Base-by-base conservation (phyloP, 2,888 invertebrate species). In the Oasisia sp. region DNA sequence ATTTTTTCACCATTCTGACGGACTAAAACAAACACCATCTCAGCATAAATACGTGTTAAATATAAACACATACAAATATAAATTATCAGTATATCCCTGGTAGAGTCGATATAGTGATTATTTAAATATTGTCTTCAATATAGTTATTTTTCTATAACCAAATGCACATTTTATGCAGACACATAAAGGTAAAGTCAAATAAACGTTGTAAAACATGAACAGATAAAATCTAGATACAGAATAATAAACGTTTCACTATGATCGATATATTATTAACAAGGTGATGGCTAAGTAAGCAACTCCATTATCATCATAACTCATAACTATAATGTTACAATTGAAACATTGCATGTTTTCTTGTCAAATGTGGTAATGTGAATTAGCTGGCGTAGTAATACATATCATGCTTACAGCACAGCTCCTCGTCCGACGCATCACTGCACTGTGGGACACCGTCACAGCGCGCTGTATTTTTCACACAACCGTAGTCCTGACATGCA, bases 401-500 rank as follows among this genome's bases (percentile, higher is more conserved):
- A 12, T 50, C 50, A 50, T 50, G 50, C 93, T 92, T 92, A 94
- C 94, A 91, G 50, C 94, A 94, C n/a, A 32, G 14, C 7, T 50
- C 14, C 90, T 94, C 94, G 89, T 94, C 94, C 5, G 92, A 92
- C 12, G 91, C 91, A 74, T 93, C 93, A 1, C 91, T 27, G 74
- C 94, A 94, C 32, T 94, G 90, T n/a, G 58, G 32, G 27, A 44
- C 32, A 0, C 94, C 94, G 58, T 94, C 92, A 91, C 94, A 94
- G 19, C 32, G 89, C 7, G 91, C 58, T 5, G 0, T 91, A 11
- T 4, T 92, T 90, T 8, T 32, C 7, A 96, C 92, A 94, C 96
- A 96, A n/a, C 94, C 93, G n/a, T 94, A 94, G 92, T 95, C 94
- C 32, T 92, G 92, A 93, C 96, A 96, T 3, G 94, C 92, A 90